Conservation (phyloP, 2,888 invertebrate species). For the Hypomecis atomaria region DNA sequence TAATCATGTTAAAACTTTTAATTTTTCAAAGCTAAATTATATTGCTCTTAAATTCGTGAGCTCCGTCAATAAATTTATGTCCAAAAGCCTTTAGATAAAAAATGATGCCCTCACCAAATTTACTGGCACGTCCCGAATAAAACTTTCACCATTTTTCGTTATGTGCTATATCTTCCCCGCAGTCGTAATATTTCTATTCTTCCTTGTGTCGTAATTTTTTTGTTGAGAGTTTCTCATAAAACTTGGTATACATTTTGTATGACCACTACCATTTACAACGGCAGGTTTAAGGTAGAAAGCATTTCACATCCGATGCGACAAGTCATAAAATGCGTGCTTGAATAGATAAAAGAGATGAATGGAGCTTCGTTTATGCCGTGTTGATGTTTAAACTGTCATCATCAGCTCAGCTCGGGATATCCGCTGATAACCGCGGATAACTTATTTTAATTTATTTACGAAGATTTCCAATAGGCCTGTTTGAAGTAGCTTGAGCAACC, state of each 20-base stretch:
- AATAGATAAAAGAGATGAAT: conserved; percentile 1
- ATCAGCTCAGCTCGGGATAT: too few species aligned
- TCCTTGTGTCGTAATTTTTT: conserved; percentile 28
- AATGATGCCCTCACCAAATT: conserved; percentile 13
- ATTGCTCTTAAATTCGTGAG: background rate
- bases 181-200: conserved; percentile 18
- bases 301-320: conserved; percentile 48
- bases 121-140: conserved; percentile 18
- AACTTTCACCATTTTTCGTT: conserved; percentile 18
- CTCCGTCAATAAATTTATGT: too few species aligned
- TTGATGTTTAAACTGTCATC: too few species aligned
- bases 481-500: too few species aligned
- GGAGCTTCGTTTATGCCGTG: background rate
- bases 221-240: conserved; percentile 28
- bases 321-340: conserved; percentile 58
- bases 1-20: conserved; percentile 11
- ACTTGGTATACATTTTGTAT: conserved; percentile 47
- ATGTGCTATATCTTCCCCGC: conserved; percentile 10
- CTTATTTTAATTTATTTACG: too few species aligned
- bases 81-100: background rate
- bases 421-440: too few species aligned
- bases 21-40: background rate
- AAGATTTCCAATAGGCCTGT: too few species aligned
- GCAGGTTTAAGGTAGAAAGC: conserved; percentile 32
- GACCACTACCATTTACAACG: conserved; percentile 35